Base-by-base conservation (phyloP, 1,140 invertebrate species). In the Drosophila repletoides region DNA sequence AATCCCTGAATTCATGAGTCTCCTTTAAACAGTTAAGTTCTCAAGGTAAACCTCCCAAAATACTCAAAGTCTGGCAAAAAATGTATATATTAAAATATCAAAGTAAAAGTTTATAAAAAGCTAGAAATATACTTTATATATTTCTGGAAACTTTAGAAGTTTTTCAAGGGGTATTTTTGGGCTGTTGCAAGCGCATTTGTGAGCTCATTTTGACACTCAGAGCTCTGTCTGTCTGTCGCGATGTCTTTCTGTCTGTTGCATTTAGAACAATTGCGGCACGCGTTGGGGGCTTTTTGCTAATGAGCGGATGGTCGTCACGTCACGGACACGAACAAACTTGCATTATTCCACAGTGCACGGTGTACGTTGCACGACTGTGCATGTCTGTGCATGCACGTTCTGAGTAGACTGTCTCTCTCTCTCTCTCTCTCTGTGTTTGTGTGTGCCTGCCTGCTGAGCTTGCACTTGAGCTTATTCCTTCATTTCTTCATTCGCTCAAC, bases 301-400 rank as follows among this genome's bases (percentile, higher is more conserved):
- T 80, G 76, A 80, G 76, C 72, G 59, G 59, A 66, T 58, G 71
- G 34, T 29, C 49, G 71, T 53, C n/a, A 63, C 65, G 58, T 63
- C 69, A 69, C 58, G 65, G 58, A 72, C 69, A 72, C 64, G 41
- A 31, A 56, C 66, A 58, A 60, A 71, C 43, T 65, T 65, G 66
- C 45, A 55, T 49, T 60, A n/a, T n/a, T n/a, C n/a, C n/a, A n/a
- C n/a, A n/a, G 34, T 68, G 48, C 24, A 19, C 28, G 31, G 14
- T 46, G 31, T 36, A 40, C 48, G 38, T 41, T 61, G 15, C 65
- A 17, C 48, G 41, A 51, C 33, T 51, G 60, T 69, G 69, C 64
- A 63, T 69, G 72, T 77, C 48, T 77, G 75, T 75, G 79, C 75
- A 61, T 79, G 60, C 59, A 65, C 56, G 63, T 63, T 69, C 63